These are phyloP conservation scores for Rhodeus uyekii DNA, from an alignment of 2,797 vertebrate species.

Conservation along the genomic window DNA sequence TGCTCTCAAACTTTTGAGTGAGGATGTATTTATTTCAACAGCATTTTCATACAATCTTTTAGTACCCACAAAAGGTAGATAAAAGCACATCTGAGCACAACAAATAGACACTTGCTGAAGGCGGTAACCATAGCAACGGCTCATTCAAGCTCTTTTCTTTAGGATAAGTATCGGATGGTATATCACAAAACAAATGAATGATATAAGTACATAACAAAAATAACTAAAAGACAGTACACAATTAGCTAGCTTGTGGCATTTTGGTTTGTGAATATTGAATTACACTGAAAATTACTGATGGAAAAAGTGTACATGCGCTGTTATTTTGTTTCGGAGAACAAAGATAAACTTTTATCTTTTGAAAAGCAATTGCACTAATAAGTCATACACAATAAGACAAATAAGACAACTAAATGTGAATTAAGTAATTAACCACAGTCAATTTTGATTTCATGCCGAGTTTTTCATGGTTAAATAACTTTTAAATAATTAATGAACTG, in stretches of 20 bases:
- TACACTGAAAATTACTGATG: neutral
- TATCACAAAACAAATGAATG: neutral
- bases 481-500: neutral
- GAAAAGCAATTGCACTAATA: neutral
- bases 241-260: neutral
- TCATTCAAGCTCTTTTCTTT: neutral
- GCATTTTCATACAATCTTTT: neutral
- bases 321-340: neutral
- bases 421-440: neutral
- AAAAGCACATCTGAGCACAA: neutral
- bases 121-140: conserved; percentile 9
- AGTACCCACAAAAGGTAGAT: neutral
- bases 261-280: neutral
- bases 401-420: neutral
- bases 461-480: neutral
- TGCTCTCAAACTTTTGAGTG: neutral
- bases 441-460: neutral
- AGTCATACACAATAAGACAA: no score
- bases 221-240: neutral
- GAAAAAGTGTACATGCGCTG: neutral
- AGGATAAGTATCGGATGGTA: neutral
- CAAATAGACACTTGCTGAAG: neutral
- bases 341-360: no score
- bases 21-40: neutral
- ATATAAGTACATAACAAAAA: neutral